Evolutionary conservation across 2,113 vertebrate genomes (phyloP), one percentile per base, ranked within the genome.

Genomic region (Hydrochoerus hydrochaeris): DNA sequence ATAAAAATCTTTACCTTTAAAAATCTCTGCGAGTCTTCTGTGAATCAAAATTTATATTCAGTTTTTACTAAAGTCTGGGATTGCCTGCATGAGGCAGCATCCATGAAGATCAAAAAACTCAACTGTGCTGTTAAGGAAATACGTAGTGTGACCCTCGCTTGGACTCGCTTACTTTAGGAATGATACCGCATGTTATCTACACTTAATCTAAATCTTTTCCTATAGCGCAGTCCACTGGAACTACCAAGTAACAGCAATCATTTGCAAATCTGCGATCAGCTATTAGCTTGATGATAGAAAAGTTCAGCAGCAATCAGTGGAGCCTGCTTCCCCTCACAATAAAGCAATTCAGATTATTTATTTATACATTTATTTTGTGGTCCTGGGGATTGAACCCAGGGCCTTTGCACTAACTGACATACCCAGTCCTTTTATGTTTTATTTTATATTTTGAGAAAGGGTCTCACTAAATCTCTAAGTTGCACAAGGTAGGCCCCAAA

Each of bases 61-160:
- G 16, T 60, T 90, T 96, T 93, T 90, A 84, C 57, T 78, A 62
- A 95, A 85, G 88, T 60, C 32, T 90, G 52, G 41, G 82, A 80
- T 95, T 90, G 32, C 49, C 69, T 83, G 3, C 82, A 16, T 57
- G 30, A 88, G 67, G 82, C 80, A 81, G 9, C 11, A 71, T 38
- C 35, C 52, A 52, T 14, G 35, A 9, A 90, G 57, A 75, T 65
- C n/a, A 26, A 58, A 83, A 95, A 87, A 63, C 54, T 84, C 26
- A 82, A 4, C 38, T 19, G 32, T 84, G 77, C 11, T 86, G 94
- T 84, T 35, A 38, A 89, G n/a, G 85, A 63, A 38, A 1, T 54
- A 54, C 24, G 16, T 77, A 67, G 26, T 71, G 35, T 87, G 35
- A 80, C 86, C 32, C 24, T 90, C 92, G 60, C 60, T 73, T 69